Percentiles rank a stretch among this genome's conserved stretches.
Conservation (phyloP, 2,113 vertebrate genomes). For the Scomber scombrus region DNA sequence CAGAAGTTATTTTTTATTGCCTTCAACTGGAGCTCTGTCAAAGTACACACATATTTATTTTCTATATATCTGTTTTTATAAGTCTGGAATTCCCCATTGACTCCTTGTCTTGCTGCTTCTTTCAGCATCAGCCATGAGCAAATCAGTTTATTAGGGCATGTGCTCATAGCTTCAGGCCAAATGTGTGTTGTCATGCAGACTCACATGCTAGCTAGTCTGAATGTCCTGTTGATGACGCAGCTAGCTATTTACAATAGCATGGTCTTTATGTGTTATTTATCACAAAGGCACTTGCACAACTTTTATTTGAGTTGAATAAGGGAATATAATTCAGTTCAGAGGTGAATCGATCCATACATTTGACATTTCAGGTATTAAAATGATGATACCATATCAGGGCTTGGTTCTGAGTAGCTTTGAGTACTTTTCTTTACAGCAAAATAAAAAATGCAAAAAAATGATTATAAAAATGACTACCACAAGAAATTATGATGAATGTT, state of each 20-base stretch:
- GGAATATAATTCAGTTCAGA: not conserved
- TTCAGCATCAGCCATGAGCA: constrained; percentile 44
- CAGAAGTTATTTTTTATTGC: constrained; percentile 27
- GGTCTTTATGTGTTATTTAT: not conserved
- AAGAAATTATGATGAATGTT: not conserved
- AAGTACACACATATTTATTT: constrained; percentile 3
- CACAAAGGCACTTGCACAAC: not conserved
- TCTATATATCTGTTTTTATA: constrained; percentile 2
- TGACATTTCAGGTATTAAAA: too few species aligned
- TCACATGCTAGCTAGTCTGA: constrained; percentile 53
- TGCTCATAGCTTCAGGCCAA: constrained; percentile 65
- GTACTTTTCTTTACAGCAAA: too few species aligned
- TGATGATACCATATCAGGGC: not conserved
- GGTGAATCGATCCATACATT: not conserved
- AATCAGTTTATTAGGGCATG: constrained; percentile 74
- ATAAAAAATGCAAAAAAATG: too few species aligned
- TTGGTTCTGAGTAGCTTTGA: not conserved
- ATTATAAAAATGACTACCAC: too few species aligned
- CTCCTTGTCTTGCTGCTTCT: constrained; percentile 18
- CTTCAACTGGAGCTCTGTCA: constrained; percentile 9
- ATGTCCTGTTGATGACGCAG: constrained; percentile 36
- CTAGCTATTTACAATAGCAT: not conserved
- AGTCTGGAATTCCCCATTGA: constrained; percentile 33
- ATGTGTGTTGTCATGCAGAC: constrained; percentile 59
- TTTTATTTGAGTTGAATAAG: not conserved